phyloP scores from a whole-genome alignment of 1,140 invertebrate genomes.

The Drosophila lowei region DNA sequence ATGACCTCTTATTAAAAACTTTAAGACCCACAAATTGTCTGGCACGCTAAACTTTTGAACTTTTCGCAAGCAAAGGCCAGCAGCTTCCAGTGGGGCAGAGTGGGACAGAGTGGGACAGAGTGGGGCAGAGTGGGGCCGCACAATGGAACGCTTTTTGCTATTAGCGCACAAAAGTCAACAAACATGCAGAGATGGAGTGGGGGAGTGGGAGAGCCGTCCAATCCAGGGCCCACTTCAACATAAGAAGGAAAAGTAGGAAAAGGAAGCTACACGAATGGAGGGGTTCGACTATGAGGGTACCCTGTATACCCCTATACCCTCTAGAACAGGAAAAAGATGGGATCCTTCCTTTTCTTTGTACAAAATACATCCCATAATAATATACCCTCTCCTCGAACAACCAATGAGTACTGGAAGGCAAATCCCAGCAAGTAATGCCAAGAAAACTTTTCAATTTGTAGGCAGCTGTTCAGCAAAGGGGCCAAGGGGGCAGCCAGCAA shows the following conservation, averaged over 20 bases:
- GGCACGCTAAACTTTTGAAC: conserved; percentile 66
- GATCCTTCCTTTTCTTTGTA: neutral
- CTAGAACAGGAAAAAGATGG: too few relatives aligned
- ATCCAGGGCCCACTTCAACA: conserved; percentile 50
- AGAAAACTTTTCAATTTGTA: conserved; percentile 79
- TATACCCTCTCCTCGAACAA: conserved; percentile 2
- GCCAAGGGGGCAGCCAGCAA: neutral
- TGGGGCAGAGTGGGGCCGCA: conserved; percentile 20
- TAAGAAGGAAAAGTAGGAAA: conserved; percentile 27
- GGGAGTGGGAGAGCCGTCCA: conserved; percentile 24
- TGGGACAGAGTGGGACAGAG: too few relatives aligned
- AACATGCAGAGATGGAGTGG: conserved; percentile 22
- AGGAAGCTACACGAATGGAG: too few relatives aligned
- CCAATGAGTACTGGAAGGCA: conserved; percentile 8
- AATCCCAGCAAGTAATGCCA: conserved; percentile 42
- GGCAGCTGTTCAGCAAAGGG: conserved; percentile 13
- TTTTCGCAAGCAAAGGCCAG: conserved; percentile 33
- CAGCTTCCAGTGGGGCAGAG: neutral
- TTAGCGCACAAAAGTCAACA: conserved; percentile 78
- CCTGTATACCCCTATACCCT: too few relatives aligned
- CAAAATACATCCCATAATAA: too few relatives aligned
- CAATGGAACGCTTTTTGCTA: conserved; percentile 69
- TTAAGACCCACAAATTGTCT: conserved; percentile 74
- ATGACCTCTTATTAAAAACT: conserved; percentile 81
- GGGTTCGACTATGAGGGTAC: neutral